A percentile compares a stretch with the other conserved stretches of the same genome.
phyloP scores from a whole-genome alignment of 2,888 invertebrate genomes.

The Cryptops parisi region DNA sequence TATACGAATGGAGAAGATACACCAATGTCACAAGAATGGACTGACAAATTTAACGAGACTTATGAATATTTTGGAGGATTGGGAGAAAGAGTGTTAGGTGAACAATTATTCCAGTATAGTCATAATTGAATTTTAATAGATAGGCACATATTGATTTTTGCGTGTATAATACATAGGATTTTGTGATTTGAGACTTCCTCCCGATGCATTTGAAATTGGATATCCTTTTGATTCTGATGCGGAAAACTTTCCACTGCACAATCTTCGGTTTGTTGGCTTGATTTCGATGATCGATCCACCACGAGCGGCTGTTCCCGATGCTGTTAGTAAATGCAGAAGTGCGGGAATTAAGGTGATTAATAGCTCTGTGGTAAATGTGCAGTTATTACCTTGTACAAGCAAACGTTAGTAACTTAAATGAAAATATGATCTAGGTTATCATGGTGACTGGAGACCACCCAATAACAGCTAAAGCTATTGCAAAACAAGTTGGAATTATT shows the following conservation, averaged over 20 bases:
- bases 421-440: slow-evolving; percentile 30
- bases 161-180: slow-evolving; percentile 28
- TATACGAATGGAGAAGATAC: slow-evolving; percentile 39
- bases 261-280: slow-evolving; percentile 47
- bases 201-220: slow-evolving; percentile 37
- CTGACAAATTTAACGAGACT: slow-evolving; percentile 44
- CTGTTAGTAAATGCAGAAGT: slow-evolving; percentile 50
- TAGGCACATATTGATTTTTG: too few relatives aligned
- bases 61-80: slow-evolving; percentile 66
- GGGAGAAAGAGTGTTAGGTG: slow-evolving; percentile 61
- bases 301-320: slow-evolving; percentile 47
- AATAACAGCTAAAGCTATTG: slow-evolving; percentile 24
- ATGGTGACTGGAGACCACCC: slow-evolving; percentile 32
- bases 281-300: slow-evolving; percentile 61
- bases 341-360: slow-evolving; percentile 54
- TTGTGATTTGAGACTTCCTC: slow-evolving; percentile 32
- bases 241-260: slow-evolving; percentile 49
- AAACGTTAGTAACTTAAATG: too few relatives aligned
- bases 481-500: slow-evolving; percentile 37
- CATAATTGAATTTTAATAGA: too few relatives aligned
- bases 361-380: background rate
- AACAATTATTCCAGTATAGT: background rate
- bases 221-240: slow-evolving; percentile 43
- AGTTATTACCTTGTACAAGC: too few relatives aligned
- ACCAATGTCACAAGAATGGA: slow-evolving; percentile 37